phyloP scores from a whole-genome alignment of 37 sponge, comb jelly and placozoan genomes.

The Hormiphora californensis region DNA sequence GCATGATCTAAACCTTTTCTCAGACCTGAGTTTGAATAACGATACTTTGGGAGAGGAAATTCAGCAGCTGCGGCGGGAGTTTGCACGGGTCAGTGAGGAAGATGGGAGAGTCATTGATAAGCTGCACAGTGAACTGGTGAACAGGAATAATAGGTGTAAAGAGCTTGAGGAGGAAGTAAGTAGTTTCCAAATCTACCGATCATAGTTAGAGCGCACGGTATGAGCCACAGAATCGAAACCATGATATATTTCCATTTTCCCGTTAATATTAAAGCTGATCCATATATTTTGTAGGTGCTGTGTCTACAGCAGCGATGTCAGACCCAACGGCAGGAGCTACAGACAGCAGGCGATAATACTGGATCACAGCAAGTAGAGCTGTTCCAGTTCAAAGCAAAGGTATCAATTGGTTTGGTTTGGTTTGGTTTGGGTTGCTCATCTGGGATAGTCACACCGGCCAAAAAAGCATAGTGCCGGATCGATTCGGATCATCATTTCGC shows the following conservation, averaged over 20 bases:
- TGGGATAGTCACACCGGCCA: too few relatives aligned
- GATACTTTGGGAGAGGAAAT: constrained; percentile 7
- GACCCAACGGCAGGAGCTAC: constrained; percentile 12
- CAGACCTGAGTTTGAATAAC: constrained; percentile 40
- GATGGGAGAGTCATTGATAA: constrained; percentile 26
- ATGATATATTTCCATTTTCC: too few relatives aligned
- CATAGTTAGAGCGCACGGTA: too few relatives aligned
- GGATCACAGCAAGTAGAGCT: neutral
- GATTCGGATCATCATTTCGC: too few relatives aligned
- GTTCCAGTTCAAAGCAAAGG: constrained; percentile 31
- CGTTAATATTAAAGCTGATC: too few relatives aligned
- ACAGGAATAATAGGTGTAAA: constrained; percentile 2
- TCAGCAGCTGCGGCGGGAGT: neutral
- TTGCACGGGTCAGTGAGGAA: neutral
- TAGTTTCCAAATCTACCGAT: too few relatives aligned
- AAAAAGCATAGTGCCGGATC: too few relatives aligned
- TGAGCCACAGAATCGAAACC: too few relatives aligned
- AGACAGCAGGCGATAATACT: constrained; percentile 11
- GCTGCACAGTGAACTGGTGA: neutral
- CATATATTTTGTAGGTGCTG: neutral
- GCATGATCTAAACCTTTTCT: too few relatives aligned
- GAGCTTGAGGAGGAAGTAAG: constrained; percentile 35
- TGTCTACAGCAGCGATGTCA: neutral
- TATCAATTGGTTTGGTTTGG: neutral
- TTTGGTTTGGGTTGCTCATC: too few relatives aligned